Evolutionary conservation across 2,113 vertebrate species (phyloP).

Genomic region (Scatophagus argus): DNA sequence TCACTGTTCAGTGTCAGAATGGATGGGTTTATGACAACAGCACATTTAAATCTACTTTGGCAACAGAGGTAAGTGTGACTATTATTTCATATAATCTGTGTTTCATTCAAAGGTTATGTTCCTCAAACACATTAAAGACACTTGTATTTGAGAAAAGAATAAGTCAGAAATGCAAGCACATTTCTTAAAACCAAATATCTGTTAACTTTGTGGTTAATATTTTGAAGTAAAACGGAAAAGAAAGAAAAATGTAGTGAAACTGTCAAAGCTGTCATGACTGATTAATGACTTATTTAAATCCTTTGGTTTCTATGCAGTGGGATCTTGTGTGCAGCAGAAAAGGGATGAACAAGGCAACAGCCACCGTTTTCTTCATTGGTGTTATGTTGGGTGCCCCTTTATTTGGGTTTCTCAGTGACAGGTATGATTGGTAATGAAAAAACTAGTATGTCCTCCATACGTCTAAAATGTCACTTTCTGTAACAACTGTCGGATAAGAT

Average conservation of each 20-base stretch:
- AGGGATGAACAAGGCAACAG: constrained; percentile 86
- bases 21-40: constrained; percentile 92
- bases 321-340: constrained; percentile 91
- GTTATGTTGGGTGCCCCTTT: constrained; percentile 88
- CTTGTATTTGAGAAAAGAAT: not conserved
- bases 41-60: constrained; percentile 89
- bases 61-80: constrained; percentile 86
- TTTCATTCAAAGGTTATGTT: not conserved
- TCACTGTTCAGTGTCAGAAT: constrained; percentile 82
- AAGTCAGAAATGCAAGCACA: not conserved
- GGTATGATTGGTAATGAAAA: constrained; percentile 72
- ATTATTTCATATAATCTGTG: not conserved
- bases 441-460: not conserved
- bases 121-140: not conserved
- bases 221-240: not conserved
- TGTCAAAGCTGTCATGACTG: not conserved
- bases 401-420: constrained; percentile 90
- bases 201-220: not conserved
- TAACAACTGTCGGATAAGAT: not conserved
- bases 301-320: constrained; percentile 83
- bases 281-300: not conserved
- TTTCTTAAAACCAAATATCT: not conserved
- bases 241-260: not conserved
- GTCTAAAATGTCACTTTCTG: not conserved
- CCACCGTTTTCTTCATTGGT: constrained; percentile 90